phyloP scores from a whole-genome alignment of 92 coral and sea anemone genomes.

The Bergia sp. region DNA sequence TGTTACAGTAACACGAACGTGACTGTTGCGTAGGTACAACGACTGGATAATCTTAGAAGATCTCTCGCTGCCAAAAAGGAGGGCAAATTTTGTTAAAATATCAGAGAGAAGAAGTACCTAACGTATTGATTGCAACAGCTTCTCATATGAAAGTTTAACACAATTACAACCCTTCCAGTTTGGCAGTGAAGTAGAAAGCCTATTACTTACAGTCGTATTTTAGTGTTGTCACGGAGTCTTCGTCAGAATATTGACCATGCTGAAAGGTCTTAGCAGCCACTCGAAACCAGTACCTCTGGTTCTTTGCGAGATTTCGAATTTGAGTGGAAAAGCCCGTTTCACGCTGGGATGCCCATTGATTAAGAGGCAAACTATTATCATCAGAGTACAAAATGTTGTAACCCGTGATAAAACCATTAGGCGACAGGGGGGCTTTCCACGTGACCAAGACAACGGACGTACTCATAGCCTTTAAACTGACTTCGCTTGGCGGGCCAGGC shows the following conservation, averaged over 20 bases:
- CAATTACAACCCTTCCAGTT: constrained; percentile 5
- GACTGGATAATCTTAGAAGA: background rate
- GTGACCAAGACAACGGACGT: constrained; percentile 66
- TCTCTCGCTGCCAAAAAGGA: constrained; percentile 1
- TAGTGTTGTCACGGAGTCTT: constrained; percentile 64
- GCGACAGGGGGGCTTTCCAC: constrained; percentile 75
- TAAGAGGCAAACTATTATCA: constrained; percentile 53
- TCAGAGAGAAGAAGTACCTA: constrained; percentile 32
- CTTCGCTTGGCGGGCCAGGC: constrained; percentile 78
- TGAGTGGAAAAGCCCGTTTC: constrained; percentile 56
- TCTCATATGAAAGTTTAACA: constrained; percentile 26
- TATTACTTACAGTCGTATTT: constrained; percentile 87
- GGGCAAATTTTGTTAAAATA: constrained; percentile 12
- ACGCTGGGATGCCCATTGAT: constrained; percentile 65
- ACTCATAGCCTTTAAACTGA: constrained; percentile 66
- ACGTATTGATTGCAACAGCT: constrained; percentile 34
- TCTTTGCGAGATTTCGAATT: constrained; percentile 67
- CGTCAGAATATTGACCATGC: constrained; percentile 74
- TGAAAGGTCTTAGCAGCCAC: constrained; percentile 84
- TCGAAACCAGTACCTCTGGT: constrained; percentile 77
- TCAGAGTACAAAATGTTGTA: constrained; percentile 73
- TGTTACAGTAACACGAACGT: background rate
- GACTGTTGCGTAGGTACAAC: background rate
- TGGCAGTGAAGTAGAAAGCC: background rate
- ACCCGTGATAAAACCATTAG: constrained; percentile 79